phyloP scores from a whole-genome alignment of 2,888 invertebrate species.

The Heliconius ethilla region DNA sequence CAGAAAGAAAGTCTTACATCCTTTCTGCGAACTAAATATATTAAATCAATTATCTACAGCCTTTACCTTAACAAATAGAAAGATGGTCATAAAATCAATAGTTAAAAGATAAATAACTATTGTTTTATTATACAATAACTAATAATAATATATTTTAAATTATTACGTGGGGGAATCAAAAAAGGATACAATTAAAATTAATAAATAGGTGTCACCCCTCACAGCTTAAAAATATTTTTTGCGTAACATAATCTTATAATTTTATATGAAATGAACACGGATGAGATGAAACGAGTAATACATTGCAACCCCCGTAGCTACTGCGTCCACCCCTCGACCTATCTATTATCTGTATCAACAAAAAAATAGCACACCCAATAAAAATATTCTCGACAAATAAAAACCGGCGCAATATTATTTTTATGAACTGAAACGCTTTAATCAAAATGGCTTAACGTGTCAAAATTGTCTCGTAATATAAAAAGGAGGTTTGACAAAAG shows the following conservation, averaged over 20 bases:
- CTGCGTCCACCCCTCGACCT: constrained; percentile 50
- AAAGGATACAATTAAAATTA: neutral
- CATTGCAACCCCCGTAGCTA: constrained; percentile 31
- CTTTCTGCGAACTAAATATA: neutral
- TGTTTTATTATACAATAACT: neutral
- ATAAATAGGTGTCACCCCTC: constrained; percentile 11
- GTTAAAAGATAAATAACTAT: neutral
- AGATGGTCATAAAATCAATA: neutral
- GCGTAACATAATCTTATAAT: constrained; percentile 4
- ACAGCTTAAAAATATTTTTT: neutral
- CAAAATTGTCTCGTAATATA: constrained; percentile 43
- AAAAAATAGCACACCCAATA: constrained; percentile 56
- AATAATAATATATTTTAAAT: constrained; percentile 1
- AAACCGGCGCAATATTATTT: constrained; percentile 68
- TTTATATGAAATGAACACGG: constrained; percentile 1
- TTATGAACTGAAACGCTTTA: constrained; percentile 73
- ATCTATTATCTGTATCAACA: constrained; percentile 74
- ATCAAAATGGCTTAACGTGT: constrained; percentile 56
- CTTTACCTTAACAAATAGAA: neutral
- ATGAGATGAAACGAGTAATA: constrained; percentile 8
- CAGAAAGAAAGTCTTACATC: neutral
- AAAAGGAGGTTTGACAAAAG: constrained; percentile 63
- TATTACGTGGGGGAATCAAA: neutral
- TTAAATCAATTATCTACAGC: too few species aligned
- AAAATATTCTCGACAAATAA: constrained; percentile 67